phyloP scores from a whole-genome alignment of 2,888 invertebrate genomes.

The Temnothorax rugatulus region DNA sequence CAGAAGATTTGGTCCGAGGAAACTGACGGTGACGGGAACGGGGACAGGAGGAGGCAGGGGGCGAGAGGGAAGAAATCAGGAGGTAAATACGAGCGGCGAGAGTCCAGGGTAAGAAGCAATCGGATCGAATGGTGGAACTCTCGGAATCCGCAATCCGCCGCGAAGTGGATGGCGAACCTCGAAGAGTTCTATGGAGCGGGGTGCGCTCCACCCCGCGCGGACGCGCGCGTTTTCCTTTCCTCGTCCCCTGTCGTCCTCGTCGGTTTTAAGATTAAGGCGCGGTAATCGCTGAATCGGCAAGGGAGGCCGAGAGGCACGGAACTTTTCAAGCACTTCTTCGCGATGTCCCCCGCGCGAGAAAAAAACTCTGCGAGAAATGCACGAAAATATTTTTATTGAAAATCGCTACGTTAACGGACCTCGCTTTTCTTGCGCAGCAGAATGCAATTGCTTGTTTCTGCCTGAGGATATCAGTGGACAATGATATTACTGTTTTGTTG shows the following conservation, averaged over 20 bases:
- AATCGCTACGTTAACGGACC: constrained; percentile 28
- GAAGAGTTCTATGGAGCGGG: constrained; percentile 74
- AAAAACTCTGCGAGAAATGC: constrained; percentile 18
- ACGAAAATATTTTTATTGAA: constrained; percentile 69
- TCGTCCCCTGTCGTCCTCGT: constrained; percentile 52
- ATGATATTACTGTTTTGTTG: not conserved
- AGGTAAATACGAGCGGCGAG: constrained; percentile 74
- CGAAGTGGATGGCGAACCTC: constrained; percentile 81
- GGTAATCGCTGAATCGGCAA: constrained; percentile 79
- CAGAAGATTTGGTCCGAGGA: constrained; percentile 62
- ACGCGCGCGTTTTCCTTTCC: constrained; percentile 38
- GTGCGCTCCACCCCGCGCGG: constrained; percentile 44
- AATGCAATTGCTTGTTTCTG: not conserved
- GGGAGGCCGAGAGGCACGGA: constrained; percentile 60
- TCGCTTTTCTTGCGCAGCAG: not conserved
- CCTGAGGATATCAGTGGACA: not conserved
- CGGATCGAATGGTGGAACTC: constrained; percentile 81
- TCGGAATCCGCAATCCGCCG: constrained; percentile 83
- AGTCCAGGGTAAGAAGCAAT: constrained; percentile 79
- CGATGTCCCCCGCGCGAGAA: constrained; percentile 37
- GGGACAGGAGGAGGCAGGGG: constrained; percentile 46
- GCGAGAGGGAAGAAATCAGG: constrained; percentile 70
- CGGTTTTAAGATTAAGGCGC: constrained; percentile 74
- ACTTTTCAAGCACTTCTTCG: constrained; percentile 53
- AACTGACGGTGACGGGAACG: constrained; percentile 26